Conservation (phyloP, 2,113 vertebrate genomes). For the Nerophis lumbriciformis region DNA sequence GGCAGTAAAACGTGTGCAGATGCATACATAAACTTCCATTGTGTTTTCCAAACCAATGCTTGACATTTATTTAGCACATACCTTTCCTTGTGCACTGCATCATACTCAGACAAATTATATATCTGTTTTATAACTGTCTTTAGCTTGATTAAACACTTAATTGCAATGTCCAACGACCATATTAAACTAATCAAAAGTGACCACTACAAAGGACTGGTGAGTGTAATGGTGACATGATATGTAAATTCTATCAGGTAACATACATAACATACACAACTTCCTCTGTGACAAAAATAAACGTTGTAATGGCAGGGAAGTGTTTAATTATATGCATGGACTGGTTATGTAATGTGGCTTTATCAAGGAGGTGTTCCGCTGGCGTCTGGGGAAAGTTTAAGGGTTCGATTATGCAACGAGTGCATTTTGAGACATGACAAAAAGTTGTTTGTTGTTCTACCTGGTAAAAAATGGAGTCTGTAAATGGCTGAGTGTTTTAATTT, state of each 20-base stretch:
- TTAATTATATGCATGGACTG: not conserved
- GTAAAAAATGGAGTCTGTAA: constrained; percentile 6
- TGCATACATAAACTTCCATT: not conserved
- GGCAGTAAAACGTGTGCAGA: not conserved
- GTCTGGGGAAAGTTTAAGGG: constrained; percentile 19
- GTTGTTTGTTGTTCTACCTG: not conserved
- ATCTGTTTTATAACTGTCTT: too few species aligned
- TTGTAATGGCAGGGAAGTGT: not conserved
- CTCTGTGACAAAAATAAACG: constrained; percentile 14
- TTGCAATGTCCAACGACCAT: too few species aligned
- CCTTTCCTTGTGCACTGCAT: too few species aligned
- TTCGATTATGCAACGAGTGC: constrained; percentile 6
- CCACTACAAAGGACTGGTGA: too few species aligned
- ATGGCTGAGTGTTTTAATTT: constrained; percentile 9
- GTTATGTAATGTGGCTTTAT: constrained; percentile 27
- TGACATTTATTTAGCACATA: too few species aligned
- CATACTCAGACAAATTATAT: too few species aligned
- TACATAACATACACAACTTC: constrained; percentile 10
- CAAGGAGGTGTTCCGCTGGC: constrained; percentile 13
- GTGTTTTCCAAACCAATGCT: too few species aligned
- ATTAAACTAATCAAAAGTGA: too few species aligned
- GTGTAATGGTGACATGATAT: not conserved
- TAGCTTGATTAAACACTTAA: too few species aligned
- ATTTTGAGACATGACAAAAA: not conserved
- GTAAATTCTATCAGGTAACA: constrained; percentile 22